Evolutionary conservation across 2,797 vertebrate species (phyloP), one percentile per base, ranked within the genome.

Genomic region (Sebastes iracundus): DNA sequence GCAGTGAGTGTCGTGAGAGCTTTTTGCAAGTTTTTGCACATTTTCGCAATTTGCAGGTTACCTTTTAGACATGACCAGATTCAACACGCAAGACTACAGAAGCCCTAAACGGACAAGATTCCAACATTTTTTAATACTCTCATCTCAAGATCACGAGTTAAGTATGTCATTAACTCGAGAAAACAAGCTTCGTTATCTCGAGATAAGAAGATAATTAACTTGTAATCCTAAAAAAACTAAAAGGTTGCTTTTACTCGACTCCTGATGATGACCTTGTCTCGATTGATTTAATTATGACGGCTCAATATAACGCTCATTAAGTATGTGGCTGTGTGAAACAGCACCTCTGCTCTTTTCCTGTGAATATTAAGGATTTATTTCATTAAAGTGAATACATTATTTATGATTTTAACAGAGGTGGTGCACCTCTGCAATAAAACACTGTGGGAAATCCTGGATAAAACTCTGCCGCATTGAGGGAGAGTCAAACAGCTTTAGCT

Each of bases 401-500:
- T 23, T 18, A 11, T 27, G 13, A 42, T 8, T 3, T 61, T 27
- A 22, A 52, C 49, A 46, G 42, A 30, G 35, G 46, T 27, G n/a
- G 55, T 13, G 3, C 18, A 49, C n/a, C 35, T 68, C 35, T 73
- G 49, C 27, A 66, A 7, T 56, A 33, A 60, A 38, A 56, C 25
- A 27, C 33, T 35, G 27, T 42, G 33, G 28, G 49, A 66, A 70
- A 58, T 9, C n/a, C 7, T 33, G 38, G n/a, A 62, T 64, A 4
- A 2, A 10, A 33, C 64, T 66, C 65, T 33, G 22, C 13, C n/a
- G 32, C 59, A 25, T n/a, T 56, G 16, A 13, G 6, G 42, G 13
- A 20, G 64, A 35, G 59, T 65, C 35, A 27, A 46, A 55, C 27
- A 67, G 46, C 62, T 56, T 46, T n/a, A 79, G 13, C 58, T 58